Evolutionary conservation across 2,113 vertebrate genomes (phyloP), one percentile per base, ranked within the genome.

Genomic region (Aegypius monachus): DNA sequence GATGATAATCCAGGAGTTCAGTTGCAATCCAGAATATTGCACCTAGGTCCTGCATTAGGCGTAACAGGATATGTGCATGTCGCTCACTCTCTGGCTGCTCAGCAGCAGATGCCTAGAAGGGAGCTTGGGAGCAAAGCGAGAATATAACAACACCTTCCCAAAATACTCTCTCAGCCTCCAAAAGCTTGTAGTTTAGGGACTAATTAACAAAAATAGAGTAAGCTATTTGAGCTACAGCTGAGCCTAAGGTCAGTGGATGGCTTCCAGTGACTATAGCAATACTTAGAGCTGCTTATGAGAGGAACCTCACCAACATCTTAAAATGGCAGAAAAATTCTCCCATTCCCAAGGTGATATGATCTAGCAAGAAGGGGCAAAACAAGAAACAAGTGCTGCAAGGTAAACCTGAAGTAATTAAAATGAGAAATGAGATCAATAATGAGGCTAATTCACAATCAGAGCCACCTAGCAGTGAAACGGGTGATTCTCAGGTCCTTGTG

Each of bases 371-470:
- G 29, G 11, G 23, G 17, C 14, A 93, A 77, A 91, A 86, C 32
- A 78, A 81, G 19, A 94, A 96, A 29, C 31, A 59, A 65, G 23
- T 38, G 52, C 63, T 81, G 52, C 43, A 88, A 84, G 47, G 32
- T 63, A 94, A 93, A 67, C 9, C 9, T n/a, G 71, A 88, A 71
- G 47, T 71, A 84, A 88, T 81, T 87, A n/a, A 96, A 94, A 89
- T 53, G 19, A 93, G 27, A 88, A 87, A 86, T n/a, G 1, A 80
- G 23, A 55, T 71, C 52, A 52, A 13, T 42, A 19, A 91, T 34
- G 16, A 75, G 6, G n/a, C 15, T 93, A 81, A 66, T 78, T 65
- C 50, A 77, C 40, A 59, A 32, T 78, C 47, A 89, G 63, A 81
- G 56, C 3, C 66, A 86, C 42, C 47, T 40, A 84, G 52, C 73